phyloP scores from a whole-genome alignment of 2,888 invertebrate species.

The Pristionchus maxplancki region DNA sequence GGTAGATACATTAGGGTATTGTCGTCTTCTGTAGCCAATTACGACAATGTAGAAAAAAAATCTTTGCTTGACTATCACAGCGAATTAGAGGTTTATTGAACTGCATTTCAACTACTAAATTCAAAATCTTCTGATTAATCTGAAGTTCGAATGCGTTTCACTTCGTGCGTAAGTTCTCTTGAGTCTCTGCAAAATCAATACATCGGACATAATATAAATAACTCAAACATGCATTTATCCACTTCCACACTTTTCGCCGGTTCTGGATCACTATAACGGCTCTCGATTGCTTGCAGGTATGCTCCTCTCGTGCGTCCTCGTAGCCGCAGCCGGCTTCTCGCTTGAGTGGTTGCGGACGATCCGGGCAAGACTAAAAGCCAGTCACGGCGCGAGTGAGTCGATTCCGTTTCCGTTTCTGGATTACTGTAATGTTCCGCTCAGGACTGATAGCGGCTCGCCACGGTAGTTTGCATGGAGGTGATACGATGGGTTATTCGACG shows the following conservation, averaged over 20 bases:
- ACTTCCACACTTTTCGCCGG: too few species aligned
- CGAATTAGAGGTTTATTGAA: too few species aligned
- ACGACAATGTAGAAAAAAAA: too few species aligned
- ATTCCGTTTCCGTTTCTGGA: not conserved
- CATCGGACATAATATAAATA: too few species aligned
- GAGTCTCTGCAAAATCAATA: too few species aligned
- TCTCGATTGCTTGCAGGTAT: not conserved
- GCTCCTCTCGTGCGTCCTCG: not conserved
- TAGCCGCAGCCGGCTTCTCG: not conserved
- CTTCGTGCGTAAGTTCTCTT: not conserved
- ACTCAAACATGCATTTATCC: too few species aligned
- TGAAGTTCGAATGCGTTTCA: not conserved
- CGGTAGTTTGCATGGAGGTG: constrained; percentile 20
- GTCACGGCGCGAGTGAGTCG: not conserved
- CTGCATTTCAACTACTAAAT: too few species aligned
- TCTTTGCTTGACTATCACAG: too few species aligned
- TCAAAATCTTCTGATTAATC: too few species aligned
- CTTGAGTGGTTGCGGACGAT: constrained; percentile 26
- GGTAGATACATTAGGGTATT: too few species aligned
- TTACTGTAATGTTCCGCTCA: too few species aligned
- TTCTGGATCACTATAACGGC: not conserved
- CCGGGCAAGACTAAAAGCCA: not conserved
- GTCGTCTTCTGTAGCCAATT: too few species aligned
- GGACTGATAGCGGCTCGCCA: not conserved
- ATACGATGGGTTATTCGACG: constrained; percentile 15